phyloP scores from a whole-genome alignment of 2,113 vertebrate genomes.

The Rhinolophus ferrumequinum region DNA sequence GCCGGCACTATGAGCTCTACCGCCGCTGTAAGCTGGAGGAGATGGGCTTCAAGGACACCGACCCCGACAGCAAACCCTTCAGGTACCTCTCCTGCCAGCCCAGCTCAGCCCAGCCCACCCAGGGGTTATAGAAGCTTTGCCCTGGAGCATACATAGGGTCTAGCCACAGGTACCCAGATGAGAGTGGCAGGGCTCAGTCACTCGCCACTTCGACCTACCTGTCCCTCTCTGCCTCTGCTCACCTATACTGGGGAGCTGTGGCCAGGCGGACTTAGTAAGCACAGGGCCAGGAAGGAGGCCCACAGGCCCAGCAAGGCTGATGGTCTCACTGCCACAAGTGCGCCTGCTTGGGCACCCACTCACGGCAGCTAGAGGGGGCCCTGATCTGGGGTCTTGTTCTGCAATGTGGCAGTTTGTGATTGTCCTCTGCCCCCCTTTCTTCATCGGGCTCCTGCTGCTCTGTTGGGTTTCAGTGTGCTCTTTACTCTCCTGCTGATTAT shows the following conservation, averaged over 20 bases:
- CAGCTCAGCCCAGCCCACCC: background rate
- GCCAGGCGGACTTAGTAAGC: conserved; percentile 59
- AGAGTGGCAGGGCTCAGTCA: no score
- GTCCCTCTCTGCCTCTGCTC: background rate
- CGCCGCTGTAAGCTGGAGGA: conserved; percentile 98
- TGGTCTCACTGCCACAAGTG: background rate
- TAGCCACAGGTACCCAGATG: background rate
- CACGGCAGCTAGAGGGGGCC: background rate
- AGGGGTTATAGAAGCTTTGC: background rate
- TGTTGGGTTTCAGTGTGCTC: background rate
- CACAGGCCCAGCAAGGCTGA: background rate
- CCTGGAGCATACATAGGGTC: background rate
- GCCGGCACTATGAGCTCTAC: conserved; percentile 98
- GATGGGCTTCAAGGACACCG: conserved; percentile 99
- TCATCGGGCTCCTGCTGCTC: background rate
- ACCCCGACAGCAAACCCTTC: conserved; percentile 98
- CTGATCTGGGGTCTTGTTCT: background rate
- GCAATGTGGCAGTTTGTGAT: background rate
- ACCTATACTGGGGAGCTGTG: background rate
- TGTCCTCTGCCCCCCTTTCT: background rate
- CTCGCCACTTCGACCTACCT: background rate
- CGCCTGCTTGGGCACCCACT: background rate
- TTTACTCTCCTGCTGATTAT: background rate
- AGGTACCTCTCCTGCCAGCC: conserved; percentile 86
- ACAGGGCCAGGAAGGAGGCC: background rate